Conservation (phyloP, 1,140 invertebrate genomes). For the Chrysoperla carnea region DNA sequence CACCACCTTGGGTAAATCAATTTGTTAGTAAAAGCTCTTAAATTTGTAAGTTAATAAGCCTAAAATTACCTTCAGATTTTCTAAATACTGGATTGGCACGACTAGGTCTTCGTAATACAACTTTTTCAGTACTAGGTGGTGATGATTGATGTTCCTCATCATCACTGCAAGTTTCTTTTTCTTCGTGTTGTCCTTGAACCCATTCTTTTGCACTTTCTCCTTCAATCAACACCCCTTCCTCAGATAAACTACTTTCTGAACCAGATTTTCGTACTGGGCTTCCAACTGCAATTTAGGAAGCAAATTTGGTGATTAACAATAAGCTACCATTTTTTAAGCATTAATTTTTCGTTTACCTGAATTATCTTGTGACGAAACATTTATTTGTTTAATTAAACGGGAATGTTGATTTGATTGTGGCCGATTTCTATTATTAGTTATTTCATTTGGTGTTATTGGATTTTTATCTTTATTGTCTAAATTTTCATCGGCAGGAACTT, state of each 20-base stretch:
- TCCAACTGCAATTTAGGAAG: conserved; percentile 1
- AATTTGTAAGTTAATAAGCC: background rate
- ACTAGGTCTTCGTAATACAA: conserved; percentile 38
- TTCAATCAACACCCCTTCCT: conserved; percentile 27
- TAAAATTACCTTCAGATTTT: conserved; percentile 40
- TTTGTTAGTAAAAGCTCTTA: background rate
- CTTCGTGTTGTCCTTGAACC: conserved; percentile 41
- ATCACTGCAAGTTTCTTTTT: conserved; percentile 48
- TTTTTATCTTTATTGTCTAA: conserved; percentile 2
- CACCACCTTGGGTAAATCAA: conserved; percentile 12
- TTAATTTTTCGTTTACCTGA: conserved; percentile 21
- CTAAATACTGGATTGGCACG: conserved; percentile 42
- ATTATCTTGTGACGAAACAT: conserved; percentile 43
- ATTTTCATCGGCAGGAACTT: conserved; percentile 55
- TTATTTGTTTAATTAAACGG: conserved; percentile 62
- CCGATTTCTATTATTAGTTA: conserved; percentile 10
- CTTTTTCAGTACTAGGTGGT: conserved; percentile 5
- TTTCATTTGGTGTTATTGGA: conserved; percentile 11
- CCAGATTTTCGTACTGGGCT: conserved; percentile 51
- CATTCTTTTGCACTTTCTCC: conserved; percentile 49
- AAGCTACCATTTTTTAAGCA: conserved; percentile 1
- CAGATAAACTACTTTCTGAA: conserved; percentile 72
- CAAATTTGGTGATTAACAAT: conserved; percentile 3
- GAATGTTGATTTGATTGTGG: conserved; percentile 16
- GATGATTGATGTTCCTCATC: conserved; percentile 23